Base-by-base conservation (phyloP, 2,797 vertebrate species). In the Nothura maculosa region DNA sequence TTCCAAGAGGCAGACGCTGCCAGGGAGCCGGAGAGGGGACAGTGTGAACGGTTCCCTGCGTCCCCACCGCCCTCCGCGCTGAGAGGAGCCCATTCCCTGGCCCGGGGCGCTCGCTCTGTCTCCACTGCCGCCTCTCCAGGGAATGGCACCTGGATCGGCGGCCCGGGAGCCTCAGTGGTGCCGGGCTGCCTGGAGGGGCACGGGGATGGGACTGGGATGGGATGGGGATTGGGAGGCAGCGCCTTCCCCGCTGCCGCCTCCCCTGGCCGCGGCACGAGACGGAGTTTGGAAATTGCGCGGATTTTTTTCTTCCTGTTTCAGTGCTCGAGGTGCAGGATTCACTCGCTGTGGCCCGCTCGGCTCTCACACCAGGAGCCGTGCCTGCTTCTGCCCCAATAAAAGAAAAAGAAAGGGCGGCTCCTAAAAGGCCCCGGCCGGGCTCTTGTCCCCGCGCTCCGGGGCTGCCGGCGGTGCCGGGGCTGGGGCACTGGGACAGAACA, bases 1-100 rank as follows among this genome's bases (percentile, higher is more conserved):
- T 93, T 85, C 73, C 79, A 62, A 47, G 36, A 64, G 54, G 40
- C 22, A 12, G 12, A 30, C 20, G 90, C 54, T 81, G 76, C 69
- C 81, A n/a, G 82, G 74, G 21, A 22, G 34, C 36, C 27, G 7
- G 48, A 38, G 21, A 64, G 58, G 32, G 20, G 70, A 34, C 7
- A 21, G 55, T 68, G 70, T 43, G 58, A 89, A 83, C 62, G 30
- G 42, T 22, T 0, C 2, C 25, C 20, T 3, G 14, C 6, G 20
- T 30, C n/a, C 36, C 19, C 50, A 7, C 28, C 47, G 17, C 47
- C 10, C 5, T 75, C 21, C 28, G 30, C 43, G 38, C 47, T 25
- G 45, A 75, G 91, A 64, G 20, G 28, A 84, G 15, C 72, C 47
- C n/a, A 0, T 20, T 81, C 48, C 10, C 48, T 36, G 16, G 54